Conservation (phyloP, 2,888 invertebrate species). For the Drosophila prolongata region DNA sequence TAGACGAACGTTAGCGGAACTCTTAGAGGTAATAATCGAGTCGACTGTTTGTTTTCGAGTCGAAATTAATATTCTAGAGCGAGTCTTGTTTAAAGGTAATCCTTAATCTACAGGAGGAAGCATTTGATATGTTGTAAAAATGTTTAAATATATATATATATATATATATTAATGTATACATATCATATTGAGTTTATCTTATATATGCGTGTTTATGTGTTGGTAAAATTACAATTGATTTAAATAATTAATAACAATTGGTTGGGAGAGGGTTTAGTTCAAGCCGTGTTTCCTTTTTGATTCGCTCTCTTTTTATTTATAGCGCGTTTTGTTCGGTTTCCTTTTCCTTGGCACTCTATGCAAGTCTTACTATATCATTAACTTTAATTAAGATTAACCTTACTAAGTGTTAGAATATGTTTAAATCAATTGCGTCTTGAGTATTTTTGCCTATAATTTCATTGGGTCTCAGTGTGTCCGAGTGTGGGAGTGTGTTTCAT, state of each 20-base stretch:
- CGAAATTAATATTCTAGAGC: constrained; percentile 25
- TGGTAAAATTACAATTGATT: constrained; percentile 63
- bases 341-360: constrained; percentile 82
- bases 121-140: constrained; percentile 83
- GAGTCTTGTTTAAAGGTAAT: constrained; percentile 29
- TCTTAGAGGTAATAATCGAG: constrained; percentile 53
- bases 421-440: constrained; percentile 38
- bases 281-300: constrained; percentile 43
- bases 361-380: constrained; percentile 78
- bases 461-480: constrained; percentile 57
- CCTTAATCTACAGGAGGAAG: constrained; percentile 76
- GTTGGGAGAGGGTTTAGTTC: constrained; percentile 45
- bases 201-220: constrained; percentile 29
- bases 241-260: constrained; percentile 76
- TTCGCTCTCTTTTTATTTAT: constrained; percentile 17
- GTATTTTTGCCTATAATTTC: constrained; percentile 63
- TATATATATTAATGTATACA: constrained; percentile 21
- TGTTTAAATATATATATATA: constrained; percentile 53
- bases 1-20: constrained; percentile 61
- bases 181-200: constrained; percentile 22
- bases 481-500: constrained; percentile 49
- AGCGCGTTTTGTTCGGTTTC: constrained; percentile 22
- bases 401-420: constrained; percentile 42
- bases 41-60: constrained; percentile 1
- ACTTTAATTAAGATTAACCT: constrained; percentile 57